A percentile compares a stretch with the other conserved stretches of the same genome.
phyloP scores from a whole-genome alignment of 1,140 invertebrate genomes.

The Hyles vespertilio region DNA sequence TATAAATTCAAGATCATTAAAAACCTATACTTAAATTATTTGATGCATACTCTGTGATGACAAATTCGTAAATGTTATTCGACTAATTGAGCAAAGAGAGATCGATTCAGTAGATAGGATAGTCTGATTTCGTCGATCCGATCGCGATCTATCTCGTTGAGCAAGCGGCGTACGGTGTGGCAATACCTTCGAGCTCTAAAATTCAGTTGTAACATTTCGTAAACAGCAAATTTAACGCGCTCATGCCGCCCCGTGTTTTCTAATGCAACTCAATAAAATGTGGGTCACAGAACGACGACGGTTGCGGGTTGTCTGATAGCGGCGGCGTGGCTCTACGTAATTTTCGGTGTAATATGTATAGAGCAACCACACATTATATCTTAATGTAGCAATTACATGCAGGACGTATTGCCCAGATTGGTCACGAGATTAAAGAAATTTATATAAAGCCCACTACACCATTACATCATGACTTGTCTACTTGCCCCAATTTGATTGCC shows the following conservation, averaged over 20 bases:
- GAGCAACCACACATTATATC: too few species aligned
- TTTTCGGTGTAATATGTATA: too few species aligned
- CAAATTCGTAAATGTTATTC: too few species aligned
- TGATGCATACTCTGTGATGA: too few species aligned
- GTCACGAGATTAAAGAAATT: too few species aligned
- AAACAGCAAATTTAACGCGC: constrained; percentile 69
- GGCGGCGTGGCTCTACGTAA: background rate
- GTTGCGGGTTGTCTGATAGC: constrained; percentile 46
- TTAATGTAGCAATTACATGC: too few species aligned
- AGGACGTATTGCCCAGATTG: too few species aligned
- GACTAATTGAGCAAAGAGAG: too few species aligned
- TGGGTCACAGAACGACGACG: constrained; percentile 52
- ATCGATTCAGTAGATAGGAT: constrained; percentile 1
- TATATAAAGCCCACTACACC: too few species aligned
- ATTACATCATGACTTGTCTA: too few species aligned
- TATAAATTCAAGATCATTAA: background rate
- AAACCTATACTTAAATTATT: too few species aligned
- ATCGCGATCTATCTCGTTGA: constrained; percentile 59
- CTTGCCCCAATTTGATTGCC: too few species aligned
- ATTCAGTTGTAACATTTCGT: constrained; percentile 70
- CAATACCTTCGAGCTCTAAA: constrained; percentile 62
- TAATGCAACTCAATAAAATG: constrained; percentile 65
- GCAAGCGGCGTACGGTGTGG: constrained; percentile 55
- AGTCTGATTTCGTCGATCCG: constrained; percentile 46
- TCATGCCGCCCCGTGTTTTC: constrained; percentile 61